Conservation (phyloP, 2,797 vertebrate species). For the Thunnus albacares region DNA sequence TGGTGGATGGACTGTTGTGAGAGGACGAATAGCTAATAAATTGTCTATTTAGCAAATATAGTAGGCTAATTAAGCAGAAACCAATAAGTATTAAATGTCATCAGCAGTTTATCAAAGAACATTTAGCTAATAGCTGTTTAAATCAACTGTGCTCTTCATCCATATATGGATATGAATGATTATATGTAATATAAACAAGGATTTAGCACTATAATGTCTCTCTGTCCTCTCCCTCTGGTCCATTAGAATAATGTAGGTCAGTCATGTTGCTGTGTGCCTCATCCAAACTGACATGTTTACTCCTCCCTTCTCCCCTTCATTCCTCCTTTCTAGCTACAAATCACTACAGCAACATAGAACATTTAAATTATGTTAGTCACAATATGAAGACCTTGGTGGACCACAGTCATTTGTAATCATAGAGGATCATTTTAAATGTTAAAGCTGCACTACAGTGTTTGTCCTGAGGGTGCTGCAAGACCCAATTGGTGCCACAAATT, state of each 20-base stretch:
- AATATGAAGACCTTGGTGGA: background rate
- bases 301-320: background rate
- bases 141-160: background rate
- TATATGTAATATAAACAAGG: background rate
- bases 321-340: background rate
- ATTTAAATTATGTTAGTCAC: background rate
- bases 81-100: background rate
- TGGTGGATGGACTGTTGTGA: too few species aligned
- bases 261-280: constrained; percentile 30
- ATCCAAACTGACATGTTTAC: constrained; percentile 24
- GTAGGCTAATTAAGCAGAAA: constrained; percentile 4
- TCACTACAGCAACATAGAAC: background rate
- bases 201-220: too few species aligned
- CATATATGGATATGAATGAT: background rate
- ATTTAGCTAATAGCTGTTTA: background rate
- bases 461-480: background rate
- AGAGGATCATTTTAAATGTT: background rate
- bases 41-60: background rate
- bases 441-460: background rate
- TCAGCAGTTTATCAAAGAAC: background rate
- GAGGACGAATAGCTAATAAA: too few species aligned
- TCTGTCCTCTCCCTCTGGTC: background rate
- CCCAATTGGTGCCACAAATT: background rate
- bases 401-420: background rate
- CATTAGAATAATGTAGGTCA: constrained; percentile 49